A percentile compares a stretch with the other conserved stretches of the same genome.
Conservation (phyloP, 2,888 invertebrate genomes). For the Doris montereyensis region DNA sequence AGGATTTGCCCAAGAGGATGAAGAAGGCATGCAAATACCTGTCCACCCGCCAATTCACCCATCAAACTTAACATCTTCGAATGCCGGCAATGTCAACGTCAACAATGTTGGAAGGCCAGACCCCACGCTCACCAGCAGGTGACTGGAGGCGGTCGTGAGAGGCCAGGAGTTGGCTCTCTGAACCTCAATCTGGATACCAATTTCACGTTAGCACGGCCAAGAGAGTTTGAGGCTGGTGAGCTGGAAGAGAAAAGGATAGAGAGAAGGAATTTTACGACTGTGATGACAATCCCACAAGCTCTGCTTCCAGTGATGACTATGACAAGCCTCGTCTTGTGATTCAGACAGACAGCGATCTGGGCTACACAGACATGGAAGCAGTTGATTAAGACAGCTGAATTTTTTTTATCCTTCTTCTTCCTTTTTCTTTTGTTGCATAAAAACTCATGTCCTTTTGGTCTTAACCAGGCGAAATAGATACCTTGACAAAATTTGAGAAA, state of each 20-base stretch:
- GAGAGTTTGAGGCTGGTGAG: background rate
- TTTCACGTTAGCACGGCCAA: too few species aligned
- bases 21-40: too few species aligned
- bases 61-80: background rate
- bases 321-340: constrained; percentile 40
- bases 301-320: constrained; percentile 30
- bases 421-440: constrained; percentile 9
- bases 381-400: constrained; percentile 52
- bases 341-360: constrained; percentile 43
- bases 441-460: too few species aligned
- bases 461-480: too few species aligned
- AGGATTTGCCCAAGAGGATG: background rate
- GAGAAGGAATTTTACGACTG: constrained; percentile 21
- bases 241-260: background rate
- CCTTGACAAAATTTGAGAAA: too few species aligned
- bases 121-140: constrained; percentile 26
- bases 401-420: background rate
- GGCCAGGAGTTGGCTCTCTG: too few species aligned
- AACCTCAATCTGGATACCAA: too few species aligned
- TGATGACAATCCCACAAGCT: constrained; percentile 35
- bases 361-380: constrained; percentile 66
- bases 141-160: too few species aligned
- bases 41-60: too few species aligned
- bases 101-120: constrained; percentile 10
- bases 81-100: constrained; percentile 26